phyloP scores from a whole-genome alignment of 2,113 vertebrate species.

The Hyaena hyaena region DNA sequence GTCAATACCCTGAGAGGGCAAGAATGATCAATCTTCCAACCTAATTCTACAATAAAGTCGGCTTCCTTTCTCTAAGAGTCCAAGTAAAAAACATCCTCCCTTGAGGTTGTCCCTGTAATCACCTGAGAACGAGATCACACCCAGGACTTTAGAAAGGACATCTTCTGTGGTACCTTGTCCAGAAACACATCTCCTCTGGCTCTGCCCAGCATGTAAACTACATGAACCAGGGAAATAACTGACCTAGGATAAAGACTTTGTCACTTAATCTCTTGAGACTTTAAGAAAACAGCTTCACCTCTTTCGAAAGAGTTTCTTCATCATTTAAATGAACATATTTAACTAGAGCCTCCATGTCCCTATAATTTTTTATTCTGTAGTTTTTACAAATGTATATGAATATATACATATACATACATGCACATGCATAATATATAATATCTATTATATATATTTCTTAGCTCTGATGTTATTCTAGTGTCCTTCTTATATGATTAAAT shows the following conservation, averaged over 20 bases:
- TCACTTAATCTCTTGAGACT: not conserved
- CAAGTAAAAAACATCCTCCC: not conserved
- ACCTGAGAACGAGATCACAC: not conserved
- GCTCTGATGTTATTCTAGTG: not conserved
- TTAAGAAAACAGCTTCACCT: not conserved
- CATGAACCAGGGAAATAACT: not conserved
- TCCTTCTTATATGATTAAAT: not conserved
- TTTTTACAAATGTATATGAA: not conserved
- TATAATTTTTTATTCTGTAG: not conserved
- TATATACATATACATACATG: not conserved
- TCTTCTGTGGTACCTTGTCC: not conserved
- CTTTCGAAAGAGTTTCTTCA: not conserved
- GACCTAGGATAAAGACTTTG: not conserved
- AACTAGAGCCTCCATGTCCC: not conserved
- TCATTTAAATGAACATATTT: not conserved
- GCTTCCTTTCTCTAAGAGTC: not conserved
- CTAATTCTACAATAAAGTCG: not conserved
- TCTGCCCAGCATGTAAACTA: not conserved
- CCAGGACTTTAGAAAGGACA: not conserved
- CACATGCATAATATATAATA: not conserved
- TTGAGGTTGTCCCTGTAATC: fast-evolving
- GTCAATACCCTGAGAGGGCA: not conserved
- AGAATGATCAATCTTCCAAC: not conserved
- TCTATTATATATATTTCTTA: not conserved
- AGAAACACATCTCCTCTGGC: not conserved